Conservation (phyloP, 2,113 vertebrate species). For the Morone saxatilis region DNA sequence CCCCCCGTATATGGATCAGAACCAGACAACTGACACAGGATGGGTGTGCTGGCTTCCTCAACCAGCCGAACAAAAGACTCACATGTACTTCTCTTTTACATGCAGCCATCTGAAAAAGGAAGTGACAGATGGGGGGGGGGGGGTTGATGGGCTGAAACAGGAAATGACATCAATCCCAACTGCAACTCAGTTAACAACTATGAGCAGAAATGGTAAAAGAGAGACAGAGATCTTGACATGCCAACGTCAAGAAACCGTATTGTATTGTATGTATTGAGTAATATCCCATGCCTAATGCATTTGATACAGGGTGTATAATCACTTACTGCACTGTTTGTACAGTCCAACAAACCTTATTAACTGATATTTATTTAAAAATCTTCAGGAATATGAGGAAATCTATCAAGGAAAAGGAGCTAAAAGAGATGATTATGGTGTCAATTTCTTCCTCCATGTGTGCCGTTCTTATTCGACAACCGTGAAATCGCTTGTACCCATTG, state of each 20-base stretch:
- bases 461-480: background rate
- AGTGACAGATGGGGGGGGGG: constrained; percentile 55
- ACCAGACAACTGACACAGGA: constrained; percentile 76
- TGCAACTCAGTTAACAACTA: constrained; percentile 41
- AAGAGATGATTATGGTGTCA: background rate
- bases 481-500: constrained; percentile 4
- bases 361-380: background rate
- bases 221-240: background rate
- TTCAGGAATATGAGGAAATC: background rate
- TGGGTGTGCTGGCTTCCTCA: constrained; percentile 82
- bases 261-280: too few relatives aligned
- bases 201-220: constrained; percentile 35
- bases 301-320: background rate
- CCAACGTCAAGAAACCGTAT: too few relatives aligned
- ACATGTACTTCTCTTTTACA: constrained; percentile 73
- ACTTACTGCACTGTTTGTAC: background rate
- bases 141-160: constrained; percentile 55
- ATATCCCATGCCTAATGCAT: too few relatives aligned
- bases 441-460: constrained; percentile 5
- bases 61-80: constrained; percentile 74
- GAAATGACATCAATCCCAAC: constrained; percentile 79
- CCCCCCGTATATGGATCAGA: constrained; percentile 22
- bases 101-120: constrained; percentile 77
- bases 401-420: background rate
- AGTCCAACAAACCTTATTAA: constrained; percentile 15